These are phyloP conservation scores for Macroramphosus scolopax DNA, from an alignment of 2,797 vertebrate species.

Conservation along the genomic window DNA sequence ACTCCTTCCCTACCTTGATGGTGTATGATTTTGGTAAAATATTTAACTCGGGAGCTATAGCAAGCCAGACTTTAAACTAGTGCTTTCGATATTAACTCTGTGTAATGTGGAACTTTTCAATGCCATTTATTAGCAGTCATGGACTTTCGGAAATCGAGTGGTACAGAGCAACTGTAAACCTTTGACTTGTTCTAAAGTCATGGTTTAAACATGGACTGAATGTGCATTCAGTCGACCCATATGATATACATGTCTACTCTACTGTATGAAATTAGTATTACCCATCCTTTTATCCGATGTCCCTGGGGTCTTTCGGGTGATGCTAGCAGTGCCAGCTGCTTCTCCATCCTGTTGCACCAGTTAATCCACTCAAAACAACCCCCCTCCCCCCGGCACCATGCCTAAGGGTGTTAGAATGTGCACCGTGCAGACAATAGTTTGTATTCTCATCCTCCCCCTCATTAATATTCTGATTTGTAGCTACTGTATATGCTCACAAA, in stretches of 20 bases:
- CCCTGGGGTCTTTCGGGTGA: conserved; percentile 27
- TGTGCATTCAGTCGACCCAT: too few species aligned
- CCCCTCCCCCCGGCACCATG: conserved; percentile 24
- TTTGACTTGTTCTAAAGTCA: too few species aligned
- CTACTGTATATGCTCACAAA: conserved; percentile 9
- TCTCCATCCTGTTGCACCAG: conserved; percentile 36
- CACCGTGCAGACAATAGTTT: conserved; percentile 50
- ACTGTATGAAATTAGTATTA: neutral
- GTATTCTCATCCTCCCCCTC: conserved; percentile 7
- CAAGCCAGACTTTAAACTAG: too few species aligned
- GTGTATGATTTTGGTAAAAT: too few species aligned
- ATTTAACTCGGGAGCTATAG: too few species aligned
- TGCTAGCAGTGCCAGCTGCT: conserved; percentile 46
- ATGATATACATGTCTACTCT: too few species aligned
- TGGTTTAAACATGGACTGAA: too few species aligned
- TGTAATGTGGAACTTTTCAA: too few species aligned
- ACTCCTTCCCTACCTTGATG: neutral
- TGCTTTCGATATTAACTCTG: too few species aligned
- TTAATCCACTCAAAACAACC: conserved; percentile 55
- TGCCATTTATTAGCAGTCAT: too few species aligned
- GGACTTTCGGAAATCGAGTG: too few species aligned
- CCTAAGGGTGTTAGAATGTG: conserved; percentile 24
- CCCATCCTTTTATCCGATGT: neutral
- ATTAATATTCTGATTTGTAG: neutral
- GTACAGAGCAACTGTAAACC: too few species aligned